Conservation (phyloP, 2,888 invertebrate genomes). For the Isoperla grammatica region DNA sequence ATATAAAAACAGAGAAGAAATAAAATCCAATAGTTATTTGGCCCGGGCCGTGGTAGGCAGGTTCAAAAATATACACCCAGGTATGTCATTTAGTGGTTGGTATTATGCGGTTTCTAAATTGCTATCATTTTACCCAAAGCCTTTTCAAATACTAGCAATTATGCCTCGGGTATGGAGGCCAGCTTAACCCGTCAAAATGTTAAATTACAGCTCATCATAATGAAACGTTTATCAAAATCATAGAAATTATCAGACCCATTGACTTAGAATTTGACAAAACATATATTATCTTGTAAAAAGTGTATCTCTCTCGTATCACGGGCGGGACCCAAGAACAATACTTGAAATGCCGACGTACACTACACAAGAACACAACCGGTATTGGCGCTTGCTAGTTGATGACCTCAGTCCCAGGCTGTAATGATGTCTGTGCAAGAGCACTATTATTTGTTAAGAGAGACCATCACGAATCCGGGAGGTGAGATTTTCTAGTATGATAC, state of each 20-base stretch:
- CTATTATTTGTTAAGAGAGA: too few species aligned
- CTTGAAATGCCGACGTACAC: too few species aligned
- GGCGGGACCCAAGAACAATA: too few species aligned
- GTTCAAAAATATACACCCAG: slow-evolving; percentile 1
- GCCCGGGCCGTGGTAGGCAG: too few species aligned
- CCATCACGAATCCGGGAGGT: too few species aligned
- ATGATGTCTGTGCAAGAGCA: too few species aligned
- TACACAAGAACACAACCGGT: too few species aligned
- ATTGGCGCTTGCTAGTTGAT: too few species aligned
- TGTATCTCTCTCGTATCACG: background rate
- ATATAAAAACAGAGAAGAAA: background rate
- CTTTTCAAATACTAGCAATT: slow-evolving; percentile 13
- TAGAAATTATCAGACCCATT: slow-evolving; percentile 19
- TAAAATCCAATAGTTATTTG: too few species aligned
- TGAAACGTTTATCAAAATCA: slow-evolving; percentile 24
- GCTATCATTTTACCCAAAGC: slow-evolving; percentile 14
- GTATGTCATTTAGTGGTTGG: slow-evolving; percentile 13
- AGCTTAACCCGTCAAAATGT: slow-evolving; percentile 5
- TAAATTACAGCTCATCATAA: slow-evolving; percentile 15
- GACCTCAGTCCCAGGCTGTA: too few species aligned
- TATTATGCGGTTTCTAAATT: slow-evolving; percentile 16
- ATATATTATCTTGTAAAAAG: slow-evolving; percentile 9
- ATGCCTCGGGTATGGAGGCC: slow-evolving; percentile 1
- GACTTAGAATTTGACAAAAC: slow-evolving; percentile 16
- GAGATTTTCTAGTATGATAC: too few species aligned